Conservation (phyloP, 1,140 invertebrate genomes). For the Artemia franciscana region DNA sequence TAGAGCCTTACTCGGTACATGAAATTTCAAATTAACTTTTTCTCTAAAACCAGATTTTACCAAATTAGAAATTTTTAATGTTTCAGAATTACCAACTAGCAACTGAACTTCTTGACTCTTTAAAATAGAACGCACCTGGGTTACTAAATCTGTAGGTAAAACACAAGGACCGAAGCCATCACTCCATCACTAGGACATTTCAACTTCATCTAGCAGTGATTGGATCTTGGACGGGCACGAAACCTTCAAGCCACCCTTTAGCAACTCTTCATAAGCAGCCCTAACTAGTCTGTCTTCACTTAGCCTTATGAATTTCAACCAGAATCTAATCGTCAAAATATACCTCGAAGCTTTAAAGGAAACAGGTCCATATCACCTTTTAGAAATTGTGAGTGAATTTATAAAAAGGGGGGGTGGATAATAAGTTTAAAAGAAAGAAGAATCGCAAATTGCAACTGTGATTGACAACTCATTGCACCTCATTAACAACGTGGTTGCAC, state of each 20-base stretch:
- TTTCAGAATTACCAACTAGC: background rate
- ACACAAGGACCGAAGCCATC: background rate
- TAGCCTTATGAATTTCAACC: background rate
- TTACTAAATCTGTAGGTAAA: background rate
- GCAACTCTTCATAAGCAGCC: background rate
- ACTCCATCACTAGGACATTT: background rate
- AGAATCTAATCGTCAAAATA: constrained; percentile 1
- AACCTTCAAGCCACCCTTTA: background rate
- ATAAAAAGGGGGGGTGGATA: no score
- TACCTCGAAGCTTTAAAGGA: background rate
- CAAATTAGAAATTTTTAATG: background rate
- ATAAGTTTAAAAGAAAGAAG: no score
- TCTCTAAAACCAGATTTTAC: background rate
- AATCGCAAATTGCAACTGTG: no score
- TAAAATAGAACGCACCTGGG: background rate
- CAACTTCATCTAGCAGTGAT: no score
- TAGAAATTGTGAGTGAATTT: background rate
- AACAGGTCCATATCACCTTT: background rate
- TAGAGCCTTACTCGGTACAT: no score
- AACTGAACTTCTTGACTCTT: background rate
- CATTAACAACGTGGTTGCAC: no score
- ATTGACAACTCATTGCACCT: no score
- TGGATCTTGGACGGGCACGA: background rate
- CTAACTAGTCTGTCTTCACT: background rate
- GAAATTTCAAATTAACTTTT: no score